These are phyloP conservation scores for Nannoperca obscura DNA, from an alignment of 2,797 vertebrate species.

Conservation along the genomic window DNA sequence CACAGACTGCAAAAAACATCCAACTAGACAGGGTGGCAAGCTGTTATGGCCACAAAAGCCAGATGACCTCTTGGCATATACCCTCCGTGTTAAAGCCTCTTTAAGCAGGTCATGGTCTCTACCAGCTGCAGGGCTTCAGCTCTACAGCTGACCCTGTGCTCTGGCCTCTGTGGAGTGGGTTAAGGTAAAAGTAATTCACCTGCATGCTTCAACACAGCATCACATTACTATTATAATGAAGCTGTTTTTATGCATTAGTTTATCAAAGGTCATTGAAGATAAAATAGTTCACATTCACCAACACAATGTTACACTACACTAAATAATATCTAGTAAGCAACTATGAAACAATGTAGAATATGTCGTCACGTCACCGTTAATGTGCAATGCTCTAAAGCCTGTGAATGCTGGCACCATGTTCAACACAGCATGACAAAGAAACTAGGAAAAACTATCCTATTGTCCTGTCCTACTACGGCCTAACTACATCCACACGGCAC, in stretches of 20 bases:
- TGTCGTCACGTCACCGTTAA: not conserved
- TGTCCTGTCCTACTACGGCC: not conserved
- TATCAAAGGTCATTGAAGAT: constrained; percentile 35
- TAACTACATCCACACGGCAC: fast-evolving
- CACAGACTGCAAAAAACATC: constrained; percentile 13
- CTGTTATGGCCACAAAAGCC: constrained; percentile 20
- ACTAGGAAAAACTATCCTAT: not conserved
- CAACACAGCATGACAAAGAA: not conserved
- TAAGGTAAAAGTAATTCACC: constrained; percentile 8
- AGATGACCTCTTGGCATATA: not conserved
- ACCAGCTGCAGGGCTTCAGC: constrained; percentile 1
- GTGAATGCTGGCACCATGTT: not conserved
- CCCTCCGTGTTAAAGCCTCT: constrained; percentile 18
- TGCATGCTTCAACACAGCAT: not conserved
- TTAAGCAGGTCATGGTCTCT: constrained; percentile 26
- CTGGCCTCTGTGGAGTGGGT: not conserved
- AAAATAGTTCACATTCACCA: constrained; percentile 13
- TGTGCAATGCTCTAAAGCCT: not conserved
- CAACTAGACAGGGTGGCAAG: constrained; percentile 6
- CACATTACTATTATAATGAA: constrained; percentile 37
- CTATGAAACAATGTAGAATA: not conserved
- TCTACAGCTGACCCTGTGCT: constrained; percentile 13
- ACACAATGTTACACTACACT: not conserved
- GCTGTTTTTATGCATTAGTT: constrained; percentile 46
- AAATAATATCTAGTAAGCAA: not conserved